Base-by-base conservation (phyloP, 2,888 invertebrate genomes). In the Ornithoptera alexandrae region DNA sequence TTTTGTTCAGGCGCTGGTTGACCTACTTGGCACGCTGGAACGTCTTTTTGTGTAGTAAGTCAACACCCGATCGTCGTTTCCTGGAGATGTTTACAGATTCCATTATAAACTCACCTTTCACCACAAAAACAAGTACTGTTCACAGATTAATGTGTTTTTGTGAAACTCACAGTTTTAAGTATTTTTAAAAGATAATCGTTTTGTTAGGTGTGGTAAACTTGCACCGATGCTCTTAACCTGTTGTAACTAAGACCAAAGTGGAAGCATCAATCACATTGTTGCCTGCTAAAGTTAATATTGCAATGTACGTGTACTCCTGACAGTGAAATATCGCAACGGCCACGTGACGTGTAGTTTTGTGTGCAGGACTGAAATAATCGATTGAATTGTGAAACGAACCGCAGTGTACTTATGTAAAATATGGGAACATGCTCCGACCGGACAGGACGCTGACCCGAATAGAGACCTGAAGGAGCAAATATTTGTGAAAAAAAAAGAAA, bases 361-460 rank as follows among this genome's bases (percentile, higher is more conserved):
- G 60, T 46, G 65, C 71, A 74, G 74, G 71, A 70, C 62, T 67
- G 53, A 64, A 62, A 60, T 63, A 71, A 77, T 78, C 53, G 69
- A 74, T 70, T 71, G 67, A 77, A 74, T 74, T 81, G 80, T 80
- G 80, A 73, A 72, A 76, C 75, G 79, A 71, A 74, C 71, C 74
- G 72, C 71, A 77, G 76, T 74, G 73, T 66, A 71, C 73, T 73
- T 68, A 70, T 68, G 81, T 78, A 84, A 85, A 87, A 84, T 79
- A 86, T 84, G 84, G 77, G 77, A 78, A 79, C 76, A 84, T 88
- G 88, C 79, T 80, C 83, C 79, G 80, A 80, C 75, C 87, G 92
- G 90, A 92, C 91, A 90, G 91, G 89, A 89, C 90, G 86, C 86
- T 90, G 89, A 90, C 86, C 88, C 81, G 78, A 70, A 79, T 78